phyloP scores from a whole-genome alignment of 2,888 invertebrate species.

The Anoncus sp. region DNA sequence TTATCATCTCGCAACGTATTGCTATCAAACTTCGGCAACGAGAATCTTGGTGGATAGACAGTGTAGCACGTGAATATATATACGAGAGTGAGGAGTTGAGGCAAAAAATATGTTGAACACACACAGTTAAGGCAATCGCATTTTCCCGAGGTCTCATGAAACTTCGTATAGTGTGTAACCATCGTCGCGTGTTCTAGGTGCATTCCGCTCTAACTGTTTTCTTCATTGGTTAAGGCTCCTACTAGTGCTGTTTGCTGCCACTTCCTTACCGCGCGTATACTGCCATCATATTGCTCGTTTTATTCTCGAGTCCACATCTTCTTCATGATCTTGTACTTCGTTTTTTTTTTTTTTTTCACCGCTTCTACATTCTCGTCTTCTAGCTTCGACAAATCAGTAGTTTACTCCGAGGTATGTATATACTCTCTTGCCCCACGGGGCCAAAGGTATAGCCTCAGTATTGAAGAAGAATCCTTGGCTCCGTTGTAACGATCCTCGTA shows the following conservation, averaged over 20 bases:
- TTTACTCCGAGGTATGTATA: conserved; percentile 20
- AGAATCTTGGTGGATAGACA: conserved; percentile 1
- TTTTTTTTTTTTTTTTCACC: conserved; percentile 31
- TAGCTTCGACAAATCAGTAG: conserved; percentile 52
- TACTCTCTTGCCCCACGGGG: conserved; percentile 7
- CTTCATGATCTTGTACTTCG: conserved; percentile 32
- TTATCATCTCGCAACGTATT: conserved; percentile 25
- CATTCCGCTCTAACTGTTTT: conserved; percentile 63
- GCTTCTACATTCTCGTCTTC: conserved; percentile 25
- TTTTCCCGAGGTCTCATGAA: conserved; percentile 47
- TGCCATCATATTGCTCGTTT: conserved; percentile 57
- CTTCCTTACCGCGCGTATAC: conserved; percentile 49
- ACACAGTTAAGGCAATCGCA: conserved; percentile 27
- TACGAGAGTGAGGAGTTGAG: neutral
- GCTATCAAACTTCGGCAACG: conserved; percentile 7
- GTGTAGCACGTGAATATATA: neutral
- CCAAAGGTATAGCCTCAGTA: neutral
- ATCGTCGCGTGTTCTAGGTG: conserved; percentile 66
- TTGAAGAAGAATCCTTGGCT: conserved; percentile 2
- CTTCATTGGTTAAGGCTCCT: conserved; percentile 50
- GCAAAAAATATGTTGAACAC: conserved; percentile 11
- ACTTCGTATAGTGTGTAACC: conserved; percentile 44
- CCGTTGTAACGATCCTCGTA: conserved; percentile 17
- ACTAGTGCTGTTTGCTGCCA: conserved; percentile 43
- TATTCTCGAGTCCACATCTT: conserved; percentile 25